Conservation (phyloP, 2,113 vertebrate genomes). For the Anser cygnoides region DNA sequence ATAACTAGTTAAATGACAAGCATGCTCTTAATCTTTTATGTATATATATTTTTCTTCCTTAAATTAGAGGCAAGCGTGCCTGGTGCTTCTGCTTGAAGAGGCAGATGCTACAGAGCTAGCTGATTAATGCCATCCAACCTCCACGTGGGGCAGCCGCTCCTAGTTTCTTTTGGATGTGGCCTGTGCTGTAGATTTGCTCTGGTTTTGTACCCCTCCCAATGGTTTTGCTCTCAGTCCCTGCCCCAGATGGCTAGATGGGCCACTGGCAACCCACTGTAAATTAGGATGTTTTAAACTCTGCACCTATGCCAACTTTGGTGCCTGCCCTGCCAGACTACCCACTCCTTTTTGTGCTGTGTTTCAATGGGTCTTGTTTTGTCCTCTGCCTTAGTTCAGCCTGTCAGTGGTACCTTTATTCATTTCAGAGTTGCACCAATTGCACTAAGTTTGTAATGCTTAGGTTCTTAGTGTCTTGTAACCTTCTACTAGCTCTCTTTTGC, state of each 20-base stretch:
- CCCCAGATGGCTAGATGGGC: background rate
- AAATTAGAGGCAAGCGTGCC: background rate
- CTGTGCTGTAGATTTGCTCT: background rate
- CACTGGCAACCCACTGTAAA: background rate
- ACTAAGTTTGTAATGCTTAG: background rate
- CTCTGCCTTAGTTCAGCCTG: background rate
- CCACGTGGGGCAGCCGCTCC: background rate
- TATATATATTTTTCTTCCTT: background rate
- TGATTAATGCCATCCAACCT: background rate
- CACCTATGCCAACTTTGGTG: background rate
- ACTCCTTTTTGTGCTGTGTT: background rate
- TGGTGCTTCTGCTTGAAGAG: background rate
- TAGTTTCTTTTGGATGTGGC: background rate
- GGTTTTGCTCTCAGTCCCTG: background rate
- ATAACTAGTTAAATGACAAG: background rate
- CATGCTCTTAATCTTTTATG: background rate
- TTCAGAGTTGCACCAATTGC: background rate
- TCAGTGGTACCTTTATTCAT: background rate
- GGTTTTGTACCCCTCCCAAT: background rate
- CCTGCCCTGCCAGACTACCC: background rate
- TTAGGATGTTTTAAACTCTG: background rate
- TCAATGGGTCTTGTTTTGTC: background rate
- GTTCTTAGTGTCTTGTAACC: background rate
- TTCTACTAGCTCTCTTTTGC: background rate
- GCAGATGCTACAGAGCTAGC: background rate